Conservation (phyloP, 2,888 invertebrate genomes). For the Tachina grossa region DNA sequence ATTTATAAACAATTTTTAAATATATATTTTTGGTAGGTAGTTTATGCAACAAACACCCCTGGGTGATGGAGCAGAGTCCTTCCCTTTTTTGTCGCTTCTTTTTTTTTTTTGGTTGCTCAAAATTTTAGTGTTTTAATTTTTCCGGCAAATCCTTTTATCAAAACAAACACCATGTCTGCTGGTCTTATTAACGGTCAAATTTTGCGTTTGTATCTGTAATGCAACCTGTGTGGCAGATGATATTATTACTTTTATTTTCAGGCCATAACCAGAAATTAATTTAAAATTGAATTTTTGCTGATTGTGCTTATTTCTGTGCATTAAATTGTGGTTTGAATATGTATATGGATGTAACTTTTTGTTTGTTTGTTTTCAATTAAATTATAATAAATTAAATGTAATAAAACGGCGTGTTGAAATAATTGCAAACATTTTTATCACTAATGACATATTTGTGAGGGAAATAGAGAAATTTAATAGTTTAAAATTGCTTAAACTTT, state of each 20-base stretch:
- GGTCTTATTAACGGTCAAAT: slow-evolving; percentile 66
- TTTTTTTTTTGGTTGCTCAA: slow-evolving; percentile 7
- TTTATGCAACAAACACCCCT: slow-evolving; percentile 6
- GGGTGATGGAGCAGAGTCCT: background rate
- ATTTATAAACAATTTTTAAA: slow-evolving; percentile 47
- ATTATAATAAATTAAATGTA: slow-evolving; percentile 19
- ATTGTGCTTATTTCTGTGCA: slow-evolving; percentile 39
- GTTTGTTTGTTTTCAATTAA: slow-evolving; percentile 4
- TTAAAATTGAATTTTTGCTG: slow-evolving; percentile 65
- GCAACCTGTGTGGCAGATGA: slow-evolving; percentile 60
- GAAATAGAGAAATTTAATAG: background rate
- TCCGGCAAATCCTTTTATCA: slow-evolving; percentile 70
- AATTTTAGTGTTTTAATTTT: slow-evolving; percentile 65
- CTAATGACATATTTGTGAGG: background rate
- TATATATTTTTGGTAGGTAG: slow-evolving; percentile 19
- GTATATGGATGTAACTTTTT: background rate
- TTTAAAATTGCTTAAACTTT: too few species aligned
- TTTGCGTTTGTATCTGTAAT: slow-evolving; percentile 47
- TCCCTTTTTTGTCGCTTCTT: slow-evolving; percentile 15
- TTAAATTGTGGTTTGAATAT: slow-evolving; percentile 54
- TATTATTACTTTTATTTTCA: slow-evolving; percentile 22
- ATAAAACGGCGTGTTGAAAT: slow-evolving; percentile 9
- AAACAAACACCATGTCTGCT: slow-evolving; percentile 70
- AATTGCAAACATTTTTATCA: slow-evolving; percentile 13
- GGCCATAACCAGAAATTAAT: slow-evolving; percentile 59